Evolutionary conservation across 2,888 invertebrate genomes (phyloP), one percentile per base, ranked within the genome.

Genomic region (Ophion costatus): DNA sequence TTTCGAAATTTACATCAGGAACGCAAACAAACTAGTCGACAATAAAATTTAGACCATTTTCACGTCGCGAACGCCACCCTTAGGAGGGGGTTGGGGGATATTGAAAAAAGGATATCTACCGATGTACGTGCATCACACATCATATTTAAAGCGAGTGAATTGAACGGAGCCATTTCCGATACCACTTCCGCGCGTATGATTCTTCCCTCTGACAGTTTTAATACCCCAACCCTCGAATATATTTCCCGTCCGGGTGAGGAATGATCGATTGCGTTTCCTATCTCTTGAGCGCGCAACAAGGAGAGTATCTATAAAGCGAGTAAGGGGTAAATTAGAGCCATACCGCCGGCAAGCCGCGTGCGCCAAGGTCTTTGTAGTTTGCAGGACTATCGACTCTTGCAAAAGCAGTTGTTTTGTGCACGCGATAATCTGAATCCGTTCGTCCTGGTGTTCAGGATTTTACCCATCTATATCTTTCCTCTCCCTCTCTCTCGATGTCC

Each of bases 281-380:
- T 42, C 56, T 59, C 11, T 11, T 2, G 42, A 9, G 42, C 10
- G 42, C 42, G 42, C 42, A 42, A 42, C 42, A 42, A 42, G 42
- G 42, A 42, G 42, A 9, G 42, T 42, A 9, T 42, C 10, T 56
- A 24, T 59, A 33, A 80, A 59, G 57, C 45, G 38, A 80, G 70
- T 76, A 64, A 80, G 11, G 42, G 42, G 67, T 83, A 83, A 79
- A 80, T 75, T 64, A 71, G 51, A 45, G 75, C 79, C 59, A 71
- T 83, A 75, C 69, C 29, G 29, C 29, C 3, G 29, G 29, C 83
- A 70, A 56, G 42, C 74, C 64, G 56, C 42, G 71, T 75, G 69
- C 45, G 67, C 38, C 24, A 63, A 70, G 79, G 70, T 80, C 83
- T 80, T 83, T 80, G 83, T 80, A 83, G 80, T 75, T 70, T 70